Conservation (phyloP, 2,888 invertebrate species). For the Drosophila fulvimacula region DNA sequence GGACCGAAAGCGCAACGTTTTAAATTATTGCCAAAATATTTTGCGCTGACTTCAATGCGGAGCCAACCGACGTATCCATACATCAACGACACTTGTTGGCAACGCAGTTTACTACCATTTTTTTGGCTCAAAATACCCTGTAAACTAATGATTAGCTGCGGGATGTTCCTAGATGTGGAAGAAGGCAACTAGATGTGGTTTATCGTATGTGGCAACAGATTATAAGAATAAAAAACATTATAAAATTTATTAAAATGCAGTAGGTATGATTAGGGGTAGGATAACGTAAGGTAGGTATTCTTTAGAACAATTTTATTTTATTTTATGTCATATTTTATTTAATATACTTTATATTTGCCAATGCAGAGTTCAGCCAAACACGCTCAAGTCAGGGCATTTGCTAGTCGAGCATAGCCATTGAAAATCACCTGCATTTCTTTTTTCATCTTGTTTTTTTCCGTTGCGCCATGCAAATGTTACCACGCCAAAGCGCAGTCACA, state of each 20-base stretch:
- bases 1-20: conserved; percentile 25
- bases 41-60: conserved; percentile 46
- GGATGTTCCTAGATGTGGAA: background rate
- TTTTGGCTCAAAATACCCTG: conserved; percentile 10
- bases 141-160: background rate
- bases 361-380: too few species aligned
- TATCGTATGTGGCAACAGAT: too few species aligned
- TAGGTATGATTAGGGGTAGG: too few species aligned
- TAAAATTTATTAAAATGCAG: too few species aligned
- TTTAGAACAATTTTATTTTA: too few species aligned
- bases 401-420: background rate
- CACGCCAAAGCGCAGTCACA: conserved; percentile 67
- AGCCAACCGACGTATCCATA: conserved; percentile 51
- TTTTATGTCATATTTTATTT: too few species aligned
- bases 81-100: conserved; percentile 61
- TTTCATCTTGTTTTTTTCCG: conserved; percentile 17
- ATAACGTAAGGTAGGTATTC: too few species aligned
- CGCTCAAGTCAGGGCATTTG: background rate
- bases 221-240: too few species aligned
- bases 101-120: conserved; percentile 15
- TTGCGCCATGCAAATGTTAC: conserved; percentile 65
- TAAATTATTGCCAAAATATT: conserved; percentile 66
- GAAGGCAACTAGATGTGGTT: background rate
- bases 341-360: too few species aligned
- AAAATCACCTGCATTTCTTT: conserved; percentile 5